A percentile compares a stretch with the other conserved stretches of the same genome.
Evolutionary conservation across 2,113 vertebrate genomes (phyloP).

Genomic region (Cryptoleucopteryx plumbea): DNA sequence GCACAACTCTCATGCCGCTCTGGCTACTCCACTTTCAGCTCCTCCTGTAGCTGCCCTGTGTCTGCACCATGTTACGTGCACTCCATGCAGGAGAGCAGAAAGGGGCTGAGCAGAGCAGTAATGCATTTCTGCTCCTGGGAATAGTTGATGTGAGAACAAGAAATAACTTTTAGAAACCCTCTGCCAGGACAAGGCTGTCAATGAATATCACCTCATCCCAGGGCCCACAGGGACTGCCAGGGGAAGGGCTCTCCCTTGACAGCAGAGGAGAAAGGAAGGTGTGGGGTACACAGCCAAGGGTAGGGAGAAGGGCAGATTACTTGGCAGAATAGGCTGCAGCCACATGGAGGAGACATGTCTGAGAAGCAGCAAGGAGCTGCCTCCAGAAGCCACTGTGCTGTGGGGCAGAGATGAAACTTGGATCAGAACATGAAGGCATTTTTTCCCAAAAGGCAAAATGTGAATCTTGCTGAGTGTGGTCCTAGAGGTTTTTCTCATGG

Average conservation of each 20-base stretch:
- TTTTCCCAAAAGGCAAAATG: not conserved
- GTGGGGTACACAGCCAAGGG: not conserved
- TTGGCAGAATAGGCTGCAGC: not conserved
- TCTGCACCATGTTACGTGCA: accelerated
- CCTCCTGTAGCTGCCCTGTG: accelerated
- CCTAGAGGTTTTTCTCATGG: not conserved
- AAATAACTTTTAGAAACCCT: not conserved
- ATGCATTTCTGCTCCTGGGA: not conserved
- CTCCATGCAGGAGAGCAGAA: not conserved
- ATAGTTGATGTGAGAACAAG: not conserved
- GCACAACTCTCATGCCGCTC: not conserved
- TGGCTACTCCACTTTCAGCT: not conserved
- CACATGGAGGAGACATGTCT: accelerated
- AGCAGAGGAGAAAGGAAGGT: not conserved
- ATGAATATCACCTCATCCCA: not conserved
- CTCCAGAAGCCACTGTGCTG: not conserved
- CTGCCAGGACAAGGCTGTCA: not conserved
- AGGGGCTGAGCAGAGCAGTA: not conserved
- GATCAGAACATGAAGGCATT: not conserved
- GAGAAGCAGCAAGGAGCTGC: not conserved
- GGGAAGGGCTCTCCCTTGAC: not conserved
- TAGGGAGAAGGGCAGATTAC: not conserved
- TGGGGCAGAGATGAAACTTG: not conserved
- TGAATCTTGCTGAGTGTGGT: not conserved
- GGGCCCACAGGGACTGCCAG: not conserved